These are phyloP conservation scores for Amniataba percoides DNA, from an alignment of 2,797 vertebrate genomes.

Conservation along the genomic window DNA sequence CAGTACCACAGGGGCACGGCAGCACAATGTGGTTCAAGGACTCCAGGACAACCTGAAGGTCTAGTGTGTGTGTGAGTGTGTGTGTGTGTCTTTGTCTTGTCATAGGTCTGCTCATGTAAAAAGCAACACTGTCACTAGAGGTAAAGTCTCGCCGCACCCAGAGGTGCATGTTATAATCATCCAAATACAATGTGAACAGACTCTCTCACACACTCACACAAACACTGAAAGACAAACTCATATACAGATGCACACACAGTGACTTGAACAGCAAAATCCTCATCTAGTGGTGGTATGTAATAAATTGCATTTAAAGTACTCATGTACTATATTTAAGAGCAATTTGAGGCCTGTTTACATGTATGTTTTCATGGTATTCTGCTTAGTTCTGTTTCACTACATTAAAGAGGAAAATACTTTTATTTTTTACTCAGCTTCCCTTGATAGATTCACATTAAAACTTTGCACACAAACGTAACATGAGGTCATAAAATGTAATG, in stretches of 20 bases:
- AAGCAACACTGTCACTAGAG: conserved; percentile 58
- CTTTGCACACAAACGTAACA: too few relatives aligned
- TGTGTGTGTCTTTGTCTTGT: conserved; percentile 18
- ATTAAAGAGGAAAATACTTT: not conserved
- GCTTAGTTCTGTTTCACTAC: not conserved
- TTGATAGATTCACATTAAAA: not conserved
- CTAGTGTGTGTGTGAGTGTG: conserved; percentile 2
- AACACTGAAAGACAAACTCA: not conserved
- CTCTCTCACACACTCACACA: not conserved
- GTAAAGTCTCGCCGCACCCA: conserved; percentile 58
- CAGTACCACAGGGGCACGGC: conserved; percentile 27
- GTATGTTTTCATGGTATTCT: not conserved
- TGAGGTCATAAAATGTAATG: not conserved
- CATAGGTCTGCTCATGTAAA: conserved; percentile 37
- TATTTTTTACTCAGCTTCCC: not conserved
- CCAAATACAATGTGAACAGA: conserved; percentile 57
- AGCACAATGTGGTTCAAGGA: conserved; percentile 43
- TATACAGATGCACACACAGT: not conserved
- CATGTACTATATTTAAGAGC: not conserved
- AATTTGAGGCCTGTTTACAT: not conserved
- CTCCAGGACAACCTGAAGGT: conserved; percentile 39
- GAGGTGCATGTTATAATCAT: conserved; percentile 51
- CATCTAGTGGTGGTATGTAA: not conserved
- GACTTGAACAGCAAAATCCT: conserved; percentile 4
- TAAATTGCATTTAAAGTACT: conserved; percentile 5